Evolutionary conservation across 2,113 vertebrate species (phyloP), one percentile per base, ranked within the genome.

Genomic region (Melanocharis versteri): DNA sequence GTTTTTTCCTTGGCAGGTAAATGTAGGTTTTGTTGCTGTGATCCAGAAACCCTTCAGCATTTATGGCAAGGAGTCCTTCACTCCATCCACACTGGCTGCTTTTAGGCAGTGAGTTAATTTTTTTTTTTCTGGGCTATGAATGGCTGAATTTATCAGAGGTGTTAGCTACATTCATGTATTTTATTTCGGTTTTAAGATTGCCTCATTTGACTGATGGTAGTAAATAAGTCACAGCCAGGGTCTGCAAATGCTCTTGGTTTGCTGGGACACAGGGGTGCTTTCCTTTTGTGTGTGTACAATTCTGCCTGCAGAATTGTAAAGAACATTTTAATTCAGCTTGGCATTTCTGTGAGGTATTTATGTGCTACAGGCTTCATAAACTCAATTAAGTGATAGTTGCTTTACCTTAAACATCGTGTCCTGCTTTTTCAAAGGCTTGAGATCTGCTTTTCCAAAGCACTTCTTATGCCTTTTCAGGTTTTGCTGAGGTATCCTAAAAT

Each of bases 141-240:
- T 68, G 53, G 48, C 57, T 94, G 66, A 56, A 71, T 90, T 75
- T 88, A 27, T 61, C 23, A 48, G 65, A 90, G n/a, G 18, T 27
- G 8, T 58, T 87, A 48, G 26, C 12, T 39, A 14, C 33, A 66
- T 54, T 68, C 3, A 2, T 30, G 1, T 50, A 2, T 72, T 91
- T 87, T 62, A 13, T 26, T 69, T 64, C 72, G 65, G 5, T 39
- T 91, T 80, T 56, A 28, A 58, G 48, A 4, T 37, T 44, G 19
- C 10, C 15, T 44, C 20, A 2, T 47, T 45, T 83, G 48, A 14
- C 22, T 27, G 27, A 22, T 75, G 44, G n/a, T 44, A 21, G 23
- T 21, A 23, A 48, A 4, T 40, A 2, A 79, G 40, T 68, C 27
- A 0, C 22, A n/a, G 6, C 0, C 20, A 17, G 27, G 10, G 27